Conservation (phyloP, 2,797 vertebrate genomes). For the Myotis pilosus region DNA sequence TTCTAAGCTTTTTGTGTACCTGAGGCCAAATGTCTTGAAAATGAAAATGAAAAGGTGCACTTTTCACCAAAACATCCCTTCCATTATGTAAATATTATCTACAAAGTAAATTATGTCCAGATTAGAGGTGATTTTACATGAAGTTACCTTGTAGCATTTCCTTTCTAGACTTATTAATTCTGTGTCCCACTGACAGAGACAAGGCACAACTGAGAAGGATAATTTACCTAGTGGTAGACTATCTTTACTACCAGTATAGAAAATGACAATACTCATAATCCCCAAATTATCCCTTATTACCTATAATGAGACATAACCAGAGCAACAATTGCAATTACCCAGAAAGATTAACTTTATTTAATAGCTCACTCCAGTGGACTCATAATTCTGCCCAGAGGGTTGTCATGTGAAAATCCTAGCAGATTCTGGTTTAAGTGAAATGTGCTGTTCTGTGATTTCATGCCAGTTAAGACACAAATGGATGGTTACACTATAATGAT, state of each 20-base stretch:
- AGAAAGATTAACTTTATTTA: constrained; percentile 7
- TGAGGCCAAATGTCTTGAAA: background rate
- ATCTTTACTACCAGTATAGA: background rate
- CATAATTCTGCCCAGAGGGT: background rate
- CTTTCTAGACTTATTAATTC: background rate
- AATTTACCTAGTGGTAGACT: background rate
- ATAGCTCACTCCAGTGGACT: background rate
- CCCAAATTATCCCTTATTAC: background rate
- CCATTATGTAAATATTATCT: background rate
- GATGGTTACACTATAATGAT: constrained; percentile 18
- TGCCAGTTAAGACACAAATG: background rate
- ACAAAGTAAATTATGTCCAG: background rate
- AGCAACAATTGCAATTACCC: background rate
- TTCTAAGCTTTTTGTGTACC: background rate
- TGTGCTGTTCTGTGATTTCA: background rate
- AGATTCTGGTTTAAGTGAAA: background rate
- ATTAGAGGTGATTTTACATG: background rate
- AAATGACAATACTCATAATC: background rate
- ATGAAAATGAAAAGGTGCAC: background rate
- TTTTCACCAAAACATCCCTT: background rate
- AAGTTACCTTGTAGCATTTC: background rate
- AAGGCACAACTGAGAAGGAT: background rate
- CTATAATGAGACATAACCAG: background rate
- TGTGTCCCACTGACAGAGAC: background rate
- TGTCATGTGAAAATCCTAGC: background rate